Evolutionary conservation across 1,140 invertebrate species (phyloP), one percentile per base, ranked within the genome.

Genomic region (Calephelis nemesis): DNA sequence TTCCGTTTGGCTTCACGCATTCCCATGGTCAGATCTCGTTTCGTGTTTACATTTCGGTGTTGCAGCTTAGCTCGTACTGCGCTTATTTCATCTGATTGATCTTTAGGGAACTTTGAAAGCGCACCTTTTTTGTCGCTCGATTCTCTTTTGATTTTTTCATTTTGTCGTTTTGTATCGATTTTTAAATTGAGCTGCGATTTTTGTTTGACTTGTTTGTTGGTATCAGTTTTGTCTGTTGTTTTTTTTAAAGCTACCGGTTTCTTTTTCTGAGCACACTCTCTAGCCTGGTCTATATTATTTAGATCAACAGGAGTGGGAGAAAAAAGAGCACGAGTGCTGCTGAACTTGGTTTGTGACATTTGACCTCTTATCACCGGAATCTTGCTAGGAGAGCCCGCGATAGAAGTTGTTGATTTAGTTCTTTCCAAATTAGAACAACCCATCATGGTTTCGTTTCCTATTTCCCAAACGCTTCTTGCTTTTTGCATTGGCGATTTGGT

Each of bases 401-500:
- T 92, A 92, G 92, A 92, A 87, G 90, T 89, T 48, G 85, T 88
- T 30, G 92, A 92, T 75, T 87, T 91, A 12, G 92, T 92, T 74
- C 91, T 88, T 74, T 92, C 88, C 71, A 92, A 79, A 69, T 76
- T 81, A 30, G 86, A 78, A 67, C 81, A 72, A 69, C 42, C 50
- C 11, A 88, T 71, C 49, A 84, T 75, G 11, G 84, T 69, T 77
- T 87, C 83, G 65, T 91, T 91, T 47, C 90, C 87, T 54, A 94
- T 83, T 77, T 94, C 93, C 88, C 92, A 93, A 62, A 93, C 82
- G 64, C 93, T 93, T 77, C 90, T 93, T 49, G 93, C 91, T 78
- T 93, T 93, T 66, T 93, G 87, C 82, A 93, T 85, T 77, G 85
- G 84, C 63, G 81, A 86, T 82, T 83, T 91, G 15, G 84, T 80